These are phyloP conservation scores for Oceanodroma tethys DNA, from an alignment of 2,113 vertebrate species.

Conservation along the genomic window DNA sequence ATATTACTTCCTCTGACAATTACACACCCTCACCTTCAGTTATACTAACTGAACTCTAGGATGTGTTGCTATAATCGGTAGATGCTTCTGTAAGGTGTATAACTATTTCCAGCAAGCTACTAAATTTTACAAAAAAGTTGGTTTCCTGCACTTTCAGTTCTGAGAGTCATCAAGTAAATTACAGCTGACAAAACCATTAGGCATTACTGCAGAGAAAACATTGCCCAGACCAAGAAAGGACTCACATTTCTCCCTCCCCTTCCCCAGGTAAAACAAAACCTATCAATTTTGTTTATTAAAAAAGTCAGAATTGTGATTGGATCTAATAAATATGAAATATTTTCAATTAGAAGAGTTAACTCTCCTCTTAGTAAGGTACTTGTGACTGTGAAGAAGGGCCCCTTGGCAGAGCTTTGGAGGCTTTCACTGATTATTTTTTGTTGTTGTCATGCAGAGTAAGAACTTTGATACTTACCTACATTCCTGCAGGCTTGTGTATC, in stretches of 20 bases:
- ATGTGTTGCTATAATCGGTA: neutral
- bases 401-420: neutral
- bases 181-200: neutral
- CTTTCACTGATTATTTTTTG: neutral
- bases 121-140: neutral
- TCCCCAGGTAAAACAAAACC: neutral
- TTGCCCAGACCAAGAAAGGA: neutral
- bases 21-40: neutral
- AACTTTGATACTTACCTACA: constrained; percentile 24
- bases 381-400: neutral
- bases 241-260: neutral
- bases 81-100: neutral
- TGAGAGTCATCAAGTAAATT: neutral
- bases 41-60: neutral
- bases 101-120: neutral
- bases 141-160: neutral
- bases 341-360: neutral
- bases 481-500: constrained; percentile 44
- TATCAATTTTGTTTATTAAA: neutral
- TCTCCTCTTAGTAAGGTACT: neutral
- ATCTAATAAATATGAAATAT: neutral
- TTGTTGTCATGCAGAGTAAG: neutral
- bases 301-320: neutral
- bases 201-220: neutral
- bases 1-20: neutral